Base-by-base conservation (phyloP, 1,140 invertebrate species). In the Ooceraea biroi region DNA sequence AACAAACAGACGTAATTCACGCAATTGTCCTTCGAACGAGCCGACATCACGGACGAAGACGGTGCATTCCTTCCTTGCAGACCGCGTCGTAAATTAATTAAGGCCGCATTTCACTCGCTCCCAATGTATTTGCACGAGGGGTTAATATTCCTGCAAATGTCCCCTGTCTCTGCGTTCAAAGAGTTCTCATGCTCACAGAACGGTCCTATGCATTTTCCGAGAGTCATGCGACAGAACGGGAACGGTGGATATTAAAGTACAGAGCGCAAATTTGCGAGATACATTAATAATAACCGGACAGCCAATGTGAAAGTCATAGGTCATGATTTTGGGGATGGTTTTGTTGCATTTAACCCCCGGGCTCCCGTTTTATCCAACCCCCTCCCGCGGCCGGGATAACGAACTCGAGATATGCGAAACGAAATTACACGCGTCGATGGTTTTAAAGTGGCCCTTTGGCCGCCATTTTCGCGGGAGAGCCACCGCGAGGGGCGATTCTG, bases 1-100 rank as follows among this genome's bases (percentile, higher is more conserved):
- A 91, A 90, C 85, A 90, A 91, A 90, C 83, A 86, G 85, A 88
- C 83, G 82, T 86, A 87, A 90, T 90, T 89, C 88, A 68, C 76
- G 74, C 73, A 88, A 85, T 91, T 89, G 89, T 91, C 80, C 77
- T 85, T 48, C 82, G 86, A 88, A 87, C 46, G 76, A 76, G 66
- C 44, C 58, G 63, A 58, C 68, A 72, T 55, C 46, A 68, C 19
- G 60, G 55, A 69, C n/a, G 48, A 74, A 85, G 68, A 88, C 22
- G 30, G 44, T 30, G 65, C 78, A 41, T 72, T 83, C 85, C 78
- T 83, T 66, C 66, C 73, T 80, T 57, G 76, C 65, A 17, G 76
- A 80, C 76, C 76, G 65, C 76, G 65, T 52, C 50, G 63, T 71
- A 80, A 80, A 80, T 80, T 80, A 80, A 80, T 80, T 80, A 80